A percentile compares a stretch with the other conserved stretches of the same genome.
phyloP scores from a whole-genome alignment of 35 echinoderm and acorn worm genomes.

The Apostichopus japonicus region DNA sequence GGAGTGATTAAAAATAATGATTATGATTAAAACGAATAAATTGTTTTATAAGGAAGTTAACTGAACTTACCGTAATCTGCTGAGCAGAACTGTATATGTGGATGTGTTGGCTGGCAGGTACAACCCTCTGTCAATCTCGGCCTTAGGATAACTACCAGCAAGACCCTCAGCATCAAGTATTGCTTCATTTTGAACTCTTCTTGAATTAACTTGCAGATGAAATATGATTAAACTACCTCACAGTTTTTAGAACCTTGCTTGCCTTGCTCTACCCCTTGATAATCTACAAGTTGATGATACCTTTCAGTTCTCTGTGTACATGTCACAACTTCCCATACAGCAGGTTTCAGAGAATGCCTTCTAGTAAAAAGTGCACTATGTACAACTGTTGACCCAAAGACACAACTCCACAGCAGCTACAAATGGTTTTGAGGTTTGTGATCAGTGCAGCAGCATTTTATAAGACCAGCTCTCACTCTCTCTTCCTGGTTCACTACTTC shows the following conservation, averaged over 20 bases:
- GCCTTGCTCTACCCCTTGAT: too few species aligned
- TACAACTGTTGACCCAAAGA: background rate
- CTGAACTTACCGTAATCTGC: conserved; percentile 23
- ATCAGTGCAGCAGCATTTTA: background rate
- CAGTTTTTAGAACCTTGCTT: background rate
- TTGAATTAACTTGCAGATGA: background rate
- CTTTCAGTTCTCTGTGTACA: background rate
- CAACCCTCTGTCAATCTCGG: conserved; percentile 22
- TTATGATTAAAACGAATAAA: too few species aligned
- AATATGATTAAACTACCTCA: background rate
- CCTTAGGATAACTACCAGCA: background rate
- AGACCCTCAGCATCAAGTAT: background rate
- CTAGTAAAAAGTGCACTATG: background rate
- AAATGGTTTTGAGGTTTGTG: background rate
- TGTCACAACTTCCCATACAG: background rate
- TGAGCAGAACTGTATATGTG: background rate
- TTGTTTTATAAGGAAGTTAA: too few species aligned
- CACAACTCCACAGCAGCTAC: background rate
- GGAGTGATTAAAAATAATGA: too few species aligned
- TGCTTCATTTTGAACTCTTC: background rate
- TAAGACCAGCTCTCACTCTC: background rate
- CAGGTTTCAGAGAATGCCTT: background rate
- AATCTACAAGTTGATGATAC: too few species aligned
- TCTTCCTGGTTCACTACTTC: conserved; percentile 2
- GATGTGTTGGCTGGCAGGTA: conserved; percentile 31